Evolutionary conservation across 2,113 vertebrate genomes (phyloP).

Genomic region (Phrynosoma blainvillii): DNA sequence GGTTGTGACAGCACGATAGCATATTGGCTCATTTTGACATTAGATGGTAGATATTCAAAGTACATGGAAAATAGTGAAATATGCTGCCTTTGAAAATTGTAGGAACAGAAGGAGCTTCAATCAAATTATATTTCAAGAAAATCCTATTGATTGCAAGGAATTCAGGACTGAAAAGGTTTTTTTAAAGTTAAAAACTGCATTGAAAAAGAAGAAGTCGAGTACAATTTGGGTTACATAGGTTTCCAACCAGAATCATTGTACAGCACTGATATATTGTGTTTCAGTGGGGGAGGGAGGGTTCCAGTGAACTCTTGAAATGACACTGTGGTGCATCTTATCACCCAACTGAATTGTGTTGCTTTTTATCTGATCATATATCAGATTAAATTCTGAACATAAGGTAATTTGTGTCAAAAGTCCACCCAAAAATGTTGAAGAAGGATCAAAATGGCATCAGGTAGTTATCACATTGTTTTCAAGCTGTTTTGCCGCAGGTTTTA

Average conservation of each 20-base stretch:
- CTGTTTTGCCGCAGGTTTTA: background rate
- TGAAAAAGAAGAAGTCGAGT: conserved; percentile 16
- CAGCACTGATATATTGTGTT: conserved; percentile 19
- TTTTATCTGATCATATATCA: conserved; percentile 27
- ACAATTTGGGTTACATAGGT: conserved; percentile 33
- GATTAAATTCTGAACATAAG: conserved; percentile 18
- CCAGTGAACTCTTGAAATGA: conserved; percentile 4
- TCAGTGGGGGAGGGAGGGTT: background rate
- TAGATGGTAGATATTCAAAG: conserved; percentile 36
- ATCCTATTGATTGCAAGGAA: conserved; percentile 35
- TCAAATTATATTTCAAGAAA: conserved; percentile 28
- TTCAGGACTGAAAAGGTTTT: conserved; percentile 21
- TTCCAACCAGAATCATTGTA: conserved; percentile 41
- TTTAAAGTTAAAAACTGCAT: background rate
- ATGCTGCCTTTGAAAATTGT: conserved; percentile 48
- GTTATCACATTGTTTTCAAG: background rate
- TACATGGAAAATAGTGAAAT: conserved; percentile 33
- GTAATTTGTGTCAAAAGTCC: background rate
- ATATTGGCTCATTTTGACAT: background rate
- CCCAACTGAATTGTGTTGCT: conserved; percentile 23
- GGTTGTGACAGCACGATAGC: conserved; percentile 96
- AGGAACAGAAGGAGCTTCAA: background rate
- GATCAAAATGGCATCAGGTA: background rate
- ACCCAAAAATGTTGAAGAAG: conserved; percentile 3
- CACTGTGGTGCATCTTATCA: background rate